Evolutionary conservation across 2,113 vertebrate genomes (phyloP), one percentile per base, ranked within the genome.

Genomic region (Salvator merianae): DNA sequence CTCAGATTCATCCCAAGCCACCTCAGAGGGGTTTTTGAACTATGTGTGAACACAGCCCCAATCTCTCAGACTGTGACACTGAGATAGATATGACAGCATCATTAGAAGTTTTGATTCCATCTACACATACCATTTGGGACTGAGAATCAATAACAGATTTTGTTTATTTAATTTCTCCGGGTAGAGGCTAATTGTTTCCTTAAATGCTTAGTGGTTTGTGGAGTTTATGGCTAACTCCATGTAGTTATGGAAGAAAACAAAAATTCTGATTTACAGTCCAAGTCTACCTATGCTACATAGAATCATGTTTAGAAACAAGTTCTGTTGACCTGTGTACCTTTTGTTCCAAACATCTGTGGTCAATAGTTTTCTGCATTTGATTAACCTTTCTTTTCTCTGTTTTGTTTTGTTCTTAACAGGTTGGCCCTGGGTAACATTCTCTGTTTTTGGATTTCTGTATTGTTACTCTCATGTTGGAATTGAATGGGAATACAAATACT

Each of bases 381-480:
- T 80, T 63, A 36, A 70, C 47, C 65, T 80, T 89, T 74, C 81
- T 77, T 12, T 87, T 82, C 75, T 84, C 36, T 80, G 40, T 93
- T 79, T 43, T 93, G 83, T 93, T 65, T 59, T 59, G 55, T 59
- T 59, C 18, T 92, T 92, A 90, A 50, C 86, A 97, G 97, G 97
- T 75, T 97, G 96, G 96, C 97, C 97, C 0, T 97, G 95, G 93
- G 94, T 65, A 2, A 95, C 95, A 0, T 92, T 97, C 30, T 94
- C 93, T 71, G 94, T 97, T 70, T 90, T 95, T 0, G 94, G 93
- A 47, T 95, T 96, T 89, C 94, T 97, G 40, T 97, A 96, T 90
- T 97, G 96, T 89, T 97, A 95, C 13, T 84, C 96, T 34, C 95
- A 97, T 0, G 90, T 97, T 81, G 97, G 96, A 86, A 97, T 97